A percentile compares a stretch with the other conserved stretches of the same genome.
phyloP scores from a whole-genome alignment of 2,888 invertebrate genomes.

The Heteromyza rotundicornis region DNA sequence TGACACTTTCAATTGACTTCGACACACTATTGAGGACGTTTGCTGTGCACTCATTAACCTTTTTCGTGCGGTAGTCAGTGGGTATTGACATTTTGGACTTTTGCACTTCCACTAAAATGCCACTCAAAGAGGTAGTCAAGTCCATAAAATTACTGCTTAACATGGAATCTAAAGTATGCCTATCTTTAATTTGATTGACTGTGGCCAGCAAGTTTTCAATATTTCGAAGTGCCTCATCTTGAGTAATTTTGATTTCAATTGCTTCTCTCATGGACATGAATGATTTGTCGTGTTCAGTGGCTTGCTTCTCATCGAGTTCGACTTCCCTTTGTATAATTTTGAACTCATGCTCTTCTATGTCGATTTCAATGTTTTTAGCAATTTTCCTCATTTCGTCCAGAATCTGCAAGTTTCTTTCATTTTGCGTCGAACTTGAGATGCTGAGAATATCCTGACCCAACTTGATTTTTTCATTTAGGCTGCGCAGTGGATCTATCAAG shows the following conservation, averaged over 20 bases:
- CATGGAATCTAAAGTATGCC: neutral
- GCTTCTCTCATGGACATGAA: conserved; percentile 51
- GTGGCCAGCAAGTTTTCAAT: conserved; percentile 48
- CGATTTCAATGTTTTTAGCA: conserved; percentile 51
- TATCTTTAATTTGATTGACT: conserved; percentile 33
- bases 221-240: conserved; percentile 46
- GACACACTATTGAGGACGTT: neutral
- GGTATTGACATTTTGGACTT: neutral
- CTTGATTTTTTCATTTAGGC: conserved; percentile 55
- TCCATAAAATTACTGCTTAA: neutral
- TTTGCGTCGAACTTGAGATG: conserved; percentile 41
- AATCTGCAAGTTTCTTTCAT: conserved; percentile 46
- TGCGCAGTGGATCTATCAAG: conserved; percentile 57
- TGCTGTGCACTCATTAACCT: neutral
- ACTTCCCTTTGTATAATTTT: conserved; percentile 55
- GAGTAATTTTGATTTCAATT: conserved; percentile 50
- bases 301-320: conserved; percentile 49
- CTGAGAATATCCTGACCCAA: conserved; percentile 52
- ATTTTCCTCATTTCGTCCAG: conserved; percentile 50
- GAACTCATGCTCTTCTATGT: conserved; percentile 58
- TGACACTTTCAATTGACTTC: neutral
- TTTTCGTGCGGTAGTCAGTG: neutral
- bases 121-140: neutral
- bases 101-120: neutral
- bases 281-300: conserved; percentile 47